Conservation (phyloP, 2,888 invertebrate species). For the Microplitis deprimator region DNA sequence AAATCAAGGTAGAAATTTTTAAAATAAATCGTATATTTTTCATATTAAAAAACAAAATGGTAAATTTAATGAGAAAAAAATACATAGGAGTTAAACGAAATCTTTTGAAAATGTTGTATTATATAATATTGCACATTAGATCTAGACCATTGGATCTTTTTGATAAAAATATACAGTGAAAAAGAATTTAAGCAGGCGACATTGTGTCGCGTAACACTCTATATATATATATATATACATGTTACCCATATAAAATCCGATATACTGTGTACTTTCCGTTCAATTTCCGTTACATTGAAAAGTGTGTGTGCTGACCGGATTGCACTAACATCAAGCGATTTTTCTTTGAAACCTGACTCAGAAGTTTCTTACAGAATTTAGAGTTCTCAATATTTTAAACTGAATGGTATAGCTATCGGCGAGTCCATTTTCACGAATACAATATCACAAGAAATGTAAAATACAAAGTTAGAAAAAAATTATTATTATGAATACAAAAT, state of each 20-base stretch:
- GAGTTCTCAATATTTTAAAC: slow-evolving; percentile 27
- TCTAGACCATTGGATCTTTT: slow-evolving; percentile 20
- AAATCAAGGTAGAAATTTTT: too few species aligned
- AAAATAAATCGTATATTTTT: too few species aligned
- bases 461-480: background rate
- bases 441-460: background rate
- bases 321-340: slow-evolving; percentile 4
- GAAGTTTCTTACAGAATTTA: slow-evolving; percentile 34
- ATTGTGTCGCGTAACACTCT: slow-evolving; percentile 1
- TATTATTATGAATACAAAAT: background rate
- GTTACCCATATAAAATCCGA: slow-evolving; percentile 42
- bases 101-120: background rate
- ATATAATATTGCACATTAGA: background rate
- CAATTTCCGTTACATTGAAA: slow-evolving; percentile 48
- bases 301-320: slow-evolving; percentile 34
- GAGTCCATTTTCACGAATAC: background rate
- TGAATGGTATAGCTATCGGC: background rate
- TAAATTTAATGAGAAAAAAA: background rate
- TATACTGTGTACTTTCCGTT: slow-evolving; percentile 50
- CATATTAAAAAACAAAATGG: background rate
- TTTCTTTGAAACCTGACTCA: slow-evolving; percentile 24
- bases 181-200: slow-evolving; percentile 18
- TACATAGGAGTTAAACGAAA: slow-evolving; percentile 4
- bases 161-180: background rate
- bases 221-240: background rate